Percentiles rank a stretch among this genome's conserved stretches.
phyloP scores from a whole-genome alignment of 2,888 invertebrate genomes.

The Microctonus hyperodae region DNA sequence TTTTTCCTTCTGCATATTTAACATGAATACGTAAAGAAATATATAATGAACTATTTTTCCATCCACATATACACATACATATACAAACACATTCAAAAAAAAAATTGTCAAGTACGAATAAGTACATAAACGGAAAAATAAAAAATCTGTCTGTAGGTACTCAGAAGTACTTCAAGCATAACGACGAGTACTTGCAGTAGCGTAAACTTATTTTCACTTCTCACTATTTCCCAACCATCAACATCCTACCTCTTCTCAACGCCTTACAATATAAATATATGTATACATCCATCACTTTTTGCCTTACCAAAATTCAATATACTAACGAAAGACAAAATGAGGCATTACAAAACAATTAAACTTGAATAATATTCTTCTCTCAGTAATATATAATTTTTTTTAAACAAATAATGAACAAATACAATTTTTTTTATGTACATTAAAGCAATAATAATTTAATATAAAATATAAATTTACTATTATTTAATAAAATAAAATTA shows the following conservation, averaged over 20 bases:
- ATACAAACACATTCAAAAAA: neutral
- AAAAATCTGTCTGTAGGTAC: neutral
- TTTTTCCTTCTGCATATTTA: neutral
- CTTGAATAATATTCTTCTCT: too few species aligned
- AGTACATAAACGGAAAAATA: neutral
- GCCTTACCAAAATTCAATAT: neutral
- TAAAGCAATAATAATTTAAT: too few species aligned
- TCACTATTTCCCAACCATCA: neutral
- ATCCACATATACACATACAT: neutral
- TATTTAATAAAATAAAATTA: too few species aligned
- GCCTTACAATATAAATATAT: too few species aligned
- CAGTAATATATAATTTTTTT: too few species aligned
- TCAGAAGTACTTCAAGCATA: neutral
- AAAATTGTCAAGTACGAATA: neutral
- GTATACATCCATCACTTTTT: neutral
- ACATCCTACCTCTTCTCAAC: neutral
- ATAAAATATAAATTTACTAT: too few species aligned
- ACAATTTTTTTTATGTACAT: too few species aligned
- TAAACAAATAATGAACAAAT: too few species aligned
- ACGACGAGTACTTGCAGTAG: neutral
- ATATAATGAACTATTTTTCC: neutral
- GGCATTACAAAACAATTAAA: neutral
- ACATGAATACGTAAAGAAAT: neutral
- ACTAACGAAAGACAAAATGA: neutral
- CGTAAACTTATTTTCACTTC: neutral